Evolutionary conservation across 1,140 invertebrate species (phyloP).

Genomic region (Drosophila novamexicana): DNA sequence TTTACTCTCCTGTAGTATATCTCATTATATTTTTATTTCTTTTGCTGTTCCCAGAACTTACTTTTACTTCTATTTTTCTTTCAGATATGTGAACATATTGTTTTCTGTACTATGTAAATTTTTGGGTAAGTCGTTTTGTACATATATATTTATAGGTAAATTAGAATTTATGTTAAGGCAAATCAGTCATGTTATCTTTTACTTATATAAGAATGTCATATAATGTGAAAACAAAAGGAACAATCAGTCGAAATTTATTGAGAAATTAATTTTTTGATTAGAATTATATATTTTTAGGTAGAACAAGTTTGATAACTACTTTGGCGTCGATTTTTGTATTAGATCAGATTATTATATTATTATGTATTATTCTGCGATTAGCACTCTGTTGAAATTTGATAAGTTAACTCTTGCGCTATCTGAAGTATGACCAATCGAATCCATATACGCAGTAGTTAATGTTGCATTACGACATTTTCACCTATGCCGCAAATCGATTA

Average conservation of each 20-base stretch:
- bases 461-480: constrained; percentile 35
- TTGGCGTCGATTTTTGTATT: background rate
- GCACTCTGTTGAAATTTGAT: background rate
- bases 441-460: constrained; percentile 5
- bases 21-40: too few species aligned
- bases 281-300: background rate
- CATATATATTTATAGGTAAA: too few species aligned
- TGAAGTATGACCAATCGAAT: background rate
- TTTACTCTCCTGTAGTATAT: too few species aligned
- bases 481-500: constrained; percentile 34
- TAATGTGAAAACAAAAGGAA: background rate
- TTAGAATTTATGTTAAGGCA: too few species aligned
- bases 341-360: background rate
- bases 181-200: too few species aligned
- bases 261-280: background rate
- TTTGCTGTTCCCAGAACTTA: too few species aligned
- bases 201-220: too few species aligned
- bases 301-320: background rate
- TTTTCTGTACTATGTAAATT: too few species aligned
- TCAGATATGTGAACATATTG: too few species aligned
- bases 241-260: background rate
- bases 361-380: background rate
- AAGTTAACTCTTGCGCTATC: background rate
- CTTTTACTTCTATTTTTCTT: too few species aligned
- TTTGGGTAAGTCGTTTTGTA: too few species aligned